Evolutionary conservation across 2,113 vertebrate genomes (phyloP).

Genomic region (Erythrolamprus reginae): DNA sequence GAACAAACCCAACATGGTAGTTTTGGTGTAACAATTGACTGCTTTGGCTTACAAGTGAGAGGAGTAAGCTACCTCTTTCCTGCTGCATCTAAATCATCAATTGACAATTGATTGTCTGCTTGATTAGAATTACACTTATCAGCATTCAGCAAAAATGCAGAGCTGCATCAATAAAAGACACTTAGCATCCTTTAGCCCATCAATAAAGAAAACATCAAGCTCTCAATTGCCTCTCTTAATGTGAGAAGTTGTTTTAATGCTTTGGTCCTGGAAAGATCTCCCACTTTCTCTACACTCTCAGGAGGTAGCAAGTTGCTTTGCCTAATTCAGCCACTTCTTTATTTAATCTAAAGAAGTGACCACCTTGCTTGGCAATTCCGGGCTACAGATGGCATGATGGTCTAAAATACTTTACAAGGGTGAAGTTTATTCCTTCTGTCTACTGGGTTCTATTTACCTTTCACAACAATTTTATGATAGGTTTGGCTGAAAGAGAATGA

Average conservation of each 20-base stretch:
- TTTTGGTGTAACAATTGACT: not conserved
- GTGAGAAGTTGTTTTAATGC: not conserved
- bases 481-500: not conserved
- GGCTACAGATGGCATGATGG: not conserved
- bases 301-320: not conserved
- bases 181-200: not conserved
- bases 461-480: not conserved
- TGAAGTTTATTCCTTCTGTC: not conserved
- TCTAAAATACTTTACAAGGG: not conserved
- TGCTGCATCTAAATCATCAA: not conserved
- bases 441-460: too few species aligned
- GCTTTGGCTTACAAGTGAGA: not conserved
- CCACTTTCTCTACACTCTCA: not conserved
- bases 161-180: not conserved
- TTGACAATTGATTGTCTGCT: not conserved
- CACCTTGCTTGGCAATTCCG: not conserved
- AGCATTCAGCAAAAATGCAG: not conserved
- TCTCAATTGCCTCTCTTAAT: not conserved
- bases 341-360: not conserved
- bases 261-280: not conserved
- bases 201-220: not conserved
- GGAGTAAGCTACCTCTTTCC: not conserved
- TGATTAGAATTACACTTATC: not conserved
- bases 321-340: not conserved
- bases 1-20: not conserved